A percentile compares a stretch with the other conserved stretches of the same genome.
These are phyloP conservation scores for Takifugu rubripes DNA, from an alignment of 2,797 vertebrate genomes.

Conservation along the genomic window DNA sequence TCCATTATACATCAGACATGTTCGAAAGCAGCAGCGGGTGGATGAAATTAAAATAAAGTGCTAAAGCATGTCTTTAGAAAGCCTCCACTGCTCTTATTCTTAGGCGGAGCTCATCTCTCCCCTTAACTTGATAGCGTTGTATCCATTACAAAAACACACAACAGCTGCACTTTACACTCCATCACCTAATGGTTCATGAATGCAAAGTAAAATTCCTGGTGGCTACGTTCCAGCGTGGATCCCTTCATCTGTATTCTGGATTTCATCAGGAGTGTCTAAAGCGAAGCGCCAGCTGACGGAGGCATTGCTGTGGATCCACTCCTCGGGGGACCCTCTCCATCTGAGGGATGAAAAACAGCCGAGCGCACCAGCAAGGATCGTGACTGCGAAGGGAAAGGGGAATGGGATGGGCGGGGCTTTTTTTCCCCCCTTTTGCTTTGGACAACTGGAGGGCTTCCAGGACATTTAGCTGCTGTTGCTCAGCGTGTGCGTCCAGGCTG, in stretches of 20 bases:
- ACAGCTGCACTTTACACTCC: background rate
- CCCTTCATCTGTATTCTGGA: conserved; percentile 51
- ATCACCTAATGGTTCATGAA: conserved; percentile 26
- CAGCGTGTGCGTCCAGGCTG: conserved; percentile 38
- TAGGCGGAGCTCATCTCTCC: background rate
- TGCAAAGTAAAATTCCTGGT: conserved; percentile 17
- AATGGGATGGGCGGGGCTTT: background rate
- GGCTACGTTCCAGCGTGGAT: conserved; percentile 24
- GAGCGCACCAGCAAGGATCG: conserved; percentile 55
- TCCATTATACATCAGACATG: conserved; percentile 4
- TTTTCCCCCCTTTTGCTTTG: conserved; percentile 31
- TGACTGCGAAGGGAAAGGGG: conserved; percentile 44
- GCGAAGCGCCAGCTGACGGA: conserved; percentile 69
- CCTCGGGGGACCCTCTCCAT: conserved; percentile 66
- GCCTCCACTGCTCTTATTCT: conserved; percentile 7
- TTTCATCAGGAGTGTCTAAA: conserved; percentile 58
- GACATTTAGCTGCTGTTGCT: conserved; percentile 58
- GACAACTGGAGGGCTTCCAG: conserved; percentile 58
- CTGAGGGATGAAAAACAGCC: conserved; percentile 64
- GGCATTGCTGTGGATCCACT: conserved; percentile 63
- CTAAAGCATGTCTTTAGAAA: background rate
- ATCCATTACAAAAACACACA: background rate
- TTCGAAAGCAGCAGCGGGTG: background rate
- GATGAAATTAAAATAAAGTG: background rate
- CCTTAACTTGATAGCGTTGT: conserved; percentile 8